Evolutionary conservation across 2,797 vertebrate species (phyloP).

Genomic region (Poecile montanus): DNA sequence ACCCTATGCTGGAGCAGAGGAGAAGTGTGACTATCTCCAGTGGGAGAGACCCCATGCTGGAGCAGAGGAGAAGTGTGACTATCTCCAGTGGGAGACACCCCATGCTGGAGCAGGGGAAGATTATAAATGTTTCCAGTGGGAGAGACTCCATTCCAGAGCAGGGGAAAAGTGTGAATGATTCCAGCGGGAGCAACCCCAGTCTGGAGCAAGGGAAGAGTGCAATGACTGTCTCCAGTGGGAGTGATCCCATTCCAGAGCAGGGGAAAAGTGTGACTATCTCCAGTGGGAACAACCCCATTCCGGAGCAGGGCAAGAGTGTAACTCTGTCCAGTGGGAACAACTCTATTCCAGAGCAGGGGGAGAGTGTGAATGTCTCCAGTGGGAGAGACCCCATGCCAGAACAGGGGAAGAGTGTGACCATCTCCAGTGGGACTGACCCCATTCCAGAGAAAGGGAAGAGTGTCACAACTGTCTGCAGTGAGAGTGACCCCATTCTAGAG

Average conservation of each 20-base stretch:
- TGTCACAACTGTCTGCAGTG: not conserved
- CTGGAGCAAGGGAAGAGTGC: not conserved
- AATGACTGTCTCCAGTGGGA: not conserved
- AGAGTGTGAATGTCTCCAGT: not conserved
- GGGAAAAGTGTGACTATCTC: not conserved
- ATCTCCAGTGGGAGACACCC: not conserved
- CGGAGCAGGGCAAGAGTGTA: not conserved
- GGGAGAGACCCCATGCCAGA: not conserved
- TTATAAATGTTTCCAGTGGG: not conserved
- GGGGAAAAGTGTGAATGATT: not conserved
- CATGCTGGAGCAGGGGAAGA: not conserved
- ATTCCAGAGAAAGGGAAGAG: not conserved
- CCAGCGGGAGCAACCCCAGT: not conserved
- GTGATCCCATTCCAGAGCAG: accelerated
- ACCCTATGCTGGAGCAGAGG: accelerated
- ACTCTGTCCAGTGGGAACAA: not conserved
- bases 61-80: not conserved
- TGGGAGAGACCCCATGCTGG: accelerated
- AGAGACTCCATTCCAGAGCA: accelerated
- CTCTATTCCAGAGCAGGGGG: not conserved
- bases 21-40: not conserved
- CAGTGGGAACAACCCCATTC: not conserved
- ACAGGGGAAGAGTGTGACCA: too few species aligned
- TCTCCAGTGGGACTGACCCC: not conserved
- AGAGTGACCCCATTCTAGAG: not conserved